Evolutionary conservation across 2,888 invertebrate genomes (phyloP).

Genomic region (Cosmopolites sordidus): DNA sequence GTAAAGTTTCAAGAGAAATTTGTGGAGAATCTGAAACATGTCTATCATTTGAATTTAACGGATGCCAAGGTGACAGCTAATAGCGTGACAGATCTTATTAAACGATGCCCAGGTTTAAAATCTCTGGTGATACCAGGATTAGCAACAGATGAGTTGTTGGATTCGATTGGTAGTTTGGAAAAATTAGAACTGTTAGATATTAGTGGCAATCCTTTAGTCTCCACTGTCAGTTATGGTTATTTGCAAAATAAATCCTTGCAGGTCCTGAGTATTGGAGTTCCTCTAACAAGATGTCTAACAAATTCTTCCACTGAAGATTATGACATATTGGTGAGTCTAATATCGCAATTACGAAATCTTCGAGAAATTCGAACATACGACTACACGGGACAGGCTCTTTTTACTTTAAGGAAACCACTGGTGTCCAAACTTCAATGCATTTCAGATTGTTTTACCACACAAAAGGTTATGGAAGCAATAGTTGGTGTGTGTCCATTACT

Average conservation of each 20-base stretch:
- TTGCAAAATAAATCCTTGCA: slow-evolving; percentile 11
- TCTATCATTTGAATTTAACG: slow-evolving; percentile 60
- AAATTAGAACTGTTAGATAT: slow-evolving; percentile 59
- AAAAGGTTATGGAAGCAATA: slow-evolving; percentile 12
- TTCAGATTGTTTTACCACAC: slow-evolving; percentile 11
- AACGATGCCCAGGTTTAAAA: slow-evolving; percentile 47
- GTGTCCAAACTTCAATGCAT: slow-evolving; percentile 14
- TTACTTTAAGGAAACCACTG: slow-evolving; percentile 7
- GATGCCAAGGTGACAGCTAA: slow-evolving; percentile 65
- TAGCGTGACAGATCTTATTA: slow-evolving; percentile 54
- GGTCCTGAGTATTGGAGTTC: slow-evolving; percentile 11
- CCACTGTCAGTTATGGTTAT: slow-evolving; percentile 6
- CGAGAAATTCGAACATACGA: slow-evolving; percentile 17
- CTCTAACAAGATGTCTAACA: background rate
- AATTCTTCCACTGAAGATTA: slow-evolving; percentile 4
- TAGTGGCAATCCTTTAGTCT: slow-evolving; percentile 52
- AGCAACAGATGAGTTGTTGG: slow-evolving; percentile 62
- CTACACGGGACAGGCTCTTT: slow-evolving; percentile 12
- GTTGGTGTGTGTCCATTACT: slow-evolving; percentile 19
- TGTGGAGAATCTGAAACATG: slow-evolving; percentile 57
- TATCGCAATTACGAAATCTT: slow-evolving; percentile 20
- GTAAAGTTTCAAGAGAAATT: slow-evolving; percentile 37
- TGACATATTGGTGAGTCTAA: slow-evolving; percentile 3
- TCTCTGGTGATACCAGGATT: slow-evolving; percentile 63
- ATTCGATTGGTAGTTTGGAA: slow-evolving; percentile 54